Base-by-base conservation (phyloP, 2,888 invertebrate genomes). In the Dermolepida albohirtum region DNA sequence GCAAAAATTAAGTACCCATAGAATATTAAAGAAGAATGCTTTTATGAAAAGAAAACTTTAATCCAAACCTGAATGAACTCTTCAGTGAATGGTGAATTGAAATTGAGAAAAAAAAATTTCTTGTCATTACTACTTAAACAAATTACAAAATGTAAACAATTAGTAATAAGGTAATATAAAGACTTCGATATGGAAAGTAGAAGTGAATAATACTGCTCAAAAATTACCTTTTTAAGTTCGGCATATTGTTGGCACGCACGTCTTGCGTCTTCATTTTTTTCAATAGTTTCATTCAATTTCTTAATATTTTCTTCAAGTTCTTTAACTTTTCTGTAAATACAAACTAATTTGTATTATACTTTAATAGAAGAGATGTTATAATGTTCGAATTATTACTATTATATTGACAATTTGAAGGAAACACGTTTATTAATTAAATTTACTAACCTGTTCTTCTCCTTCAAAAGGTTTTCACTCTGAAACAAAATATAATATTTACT, bases 221-320 rank as follows among this genome's bases (percentile, higher is more conserved):
- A 47, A 12, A 14, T 59, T 74, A 80, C 80, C 75, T 75, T 73
- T 72, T 74, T 75, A 7, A 80, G 71, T 44, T 70, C 69, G 44
- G 76, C 72, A 57, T 76, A 78, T 67, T 78, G 79, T 54, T 75
- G 75, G 43, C 51, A 64, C 2, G 44, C 68, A 71, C 76, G 78
- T 40, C 57, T 64, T 12, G 73, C 16, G 70, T 74, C 10, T 47
- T 34, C 71, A 74, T 77, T 81, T 69, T 78, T 76, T 64, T 78
- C 78, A 11, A 77, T 39, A 12, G 34, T 76, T 67, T 77, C 74
- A n/a, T 73, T 71, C n/a, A 76, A 74, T 29, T 73, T 73, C 49
- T 74, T 69, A 73, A 78, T 78, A 68, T 78, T 80, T 12, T 78
- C 78, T 27, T 78, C 74, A 5, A 83, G 78, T 39, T 80, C 73